Base-by-base conservation (phyloP, 2,113 vertebrate genomes). In the Phoenicopterus ruber region DNA sequence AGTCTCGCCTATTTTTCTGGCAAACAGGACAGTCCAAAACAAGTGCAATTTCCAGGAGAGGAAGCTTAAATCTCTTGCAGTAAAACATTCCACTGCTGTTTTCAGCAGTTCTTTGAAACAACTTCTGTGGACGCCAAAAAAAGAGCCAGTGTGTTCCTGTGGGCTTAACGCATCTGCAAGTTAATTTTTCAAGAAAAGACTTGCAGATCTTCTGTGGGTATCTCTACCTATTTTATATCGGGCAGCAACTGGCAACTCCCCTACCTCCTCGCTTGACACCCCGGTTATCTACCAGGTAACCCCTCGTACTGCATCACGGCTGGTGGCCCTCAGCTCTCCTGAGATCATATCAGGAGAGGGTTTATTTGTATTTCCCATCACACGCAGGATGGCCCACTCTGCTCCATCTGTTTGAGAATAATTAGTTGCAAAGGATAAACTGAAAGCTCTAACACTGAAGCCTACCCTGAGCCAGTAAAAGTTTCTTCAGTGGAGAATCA, bases 71-170 rank as follows among this genome's bases (percentile, higher is more conserved):
- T 86, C 89, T 96, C 82, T 90, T 88, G 85, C 97, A 97, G 95
- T 97, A 97, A 97, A 97, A 97, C 94, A 90, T 97, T 97, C 96
- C 95, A 97, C 84, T 96, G 96, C 93, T 92, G 95, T 95, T 97
- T 96, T 96, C 97, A 97, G 95, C 93, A 94, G 91, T 93, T 96
- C 94, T 97, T 96, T 97, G 91, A 97, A 96, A 91, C 93, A 96
- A 94, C 84, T 89, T 54, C 62, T 59, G 62, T 5, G 13, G 63
- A 58, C 0, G 93, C 97, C 93, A 95, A 74, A 93, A 89, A 69
- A 55, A 90, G 55, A 95, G 87, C 82, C 89, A 82, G 42, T 73
- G 84, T 95, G 67, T 78, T 96, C 87, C 78, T 83, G 59, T n/a
- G 82, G 84, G 87, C 82, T 97, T 90, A 87, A 54, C 14, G 10